Evolutionary conservation across 2,113 vertebrate species (phyloP), one percentile per base, ranked within the genome.

Genomic region (Girardinichthys multiradiatus): DNA sequence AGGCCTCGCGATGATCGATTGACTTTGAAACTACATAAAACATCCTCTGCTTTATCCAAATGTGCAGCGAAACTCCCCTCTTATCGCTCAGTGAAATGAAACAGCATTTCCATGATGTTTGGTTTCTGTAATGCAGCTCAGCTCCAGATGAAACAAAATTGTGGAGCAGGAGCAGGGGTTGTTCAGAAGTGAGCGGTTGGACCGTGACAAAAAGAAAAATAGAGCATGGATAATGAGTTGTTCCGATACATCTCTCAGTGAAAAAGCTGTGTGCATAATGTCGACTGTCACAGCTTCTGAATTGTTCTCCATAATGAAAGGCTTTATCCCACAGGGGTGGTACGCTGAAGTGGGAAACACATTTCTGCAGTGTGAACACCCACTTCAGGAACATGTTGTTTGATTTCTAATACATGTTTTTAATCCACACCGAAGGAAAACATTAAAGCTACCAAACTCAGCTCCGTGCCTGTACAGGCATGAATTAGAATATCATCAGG

Each of bases 11-110:
- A 60, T 88, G 88, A 91, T 91, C 71, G 81, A 90, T 89, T 70
- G 87, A 90, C 86, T 90, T 91, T 92, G 87, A 91, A 87, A 87
- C 67, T 31, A 74, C 45, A 82, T 85, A 70, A 87, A 90, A 86
- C 76, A 68, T 72, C 80, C 76, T 1, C 1, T 1, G 17, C 70
- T 45, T 19, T 13, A 64, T 45, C 63, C 62, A 29, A 48, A 70
- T 45, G n/a, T 51, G 13, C 72, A 0, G 19, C 48, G 71, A 64
- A 81, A 72, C 57, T 61, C 3, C 31, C 6, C 31, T 33, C 31
- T 33, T 33, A 33, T 33, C 31, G 31, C 6, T 3, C 31, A 76
- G 64, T 65, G 51, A 67, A 42, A 69, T 21, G 31, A 73, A 68
- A 72, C 54, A 14, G 51, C 24, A n/a, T 60, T 42, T 54, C 60